Percentiles rank a stretch among this genome's conserved stretches.
phyloP scores from a whole-genome alignment of 1,140 invertebrate species.

The Helicorthomorpha holstii region DNA sequence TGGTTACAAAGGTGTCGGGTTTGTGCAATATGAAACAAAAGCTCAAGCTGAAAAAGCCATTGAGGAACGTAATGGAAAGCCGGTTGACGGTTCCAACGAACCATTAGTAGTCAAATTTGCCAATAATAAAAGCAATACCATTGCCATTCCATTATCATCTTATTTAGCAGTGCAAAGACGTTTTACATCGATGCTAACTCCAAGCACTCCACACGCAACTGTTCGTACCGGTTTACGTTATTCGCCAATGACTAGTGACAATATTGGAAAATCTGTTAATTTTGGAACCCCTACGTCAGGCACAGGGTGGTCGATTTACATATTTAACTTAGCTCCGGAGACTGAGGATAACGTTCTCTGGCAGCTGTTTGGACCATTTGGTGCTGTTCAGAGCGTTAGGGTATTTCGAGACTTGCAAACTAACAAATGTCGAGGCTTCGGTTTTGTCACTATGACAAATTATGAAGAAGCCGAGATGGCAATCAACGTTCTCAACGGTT shows the following conservation, averaged over 20 bases:
- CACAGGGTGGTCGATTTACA: slow-evolving; percentile 95
- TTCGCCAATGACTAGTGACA: slow-evolving; percentile 81
- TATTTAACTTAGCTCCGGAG: slow-evolving; percentile 95
- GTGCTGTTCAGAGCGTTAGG: slow-evolving; percentile 95
- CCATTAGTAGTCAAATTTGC: too few species aligned
- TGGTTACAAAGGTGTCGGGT: too few species aligned
- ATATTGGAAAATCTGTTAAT: slow-evolving; percentile 69
- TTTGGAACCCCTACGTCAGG: slow-evolving; percentile 45
- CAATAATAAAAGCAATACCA: too few species aligned
- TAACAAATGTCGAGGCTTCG: slow-evolving; percentile 98
- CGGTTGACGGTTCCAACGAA: too few species aligned
- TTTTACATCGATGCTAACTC: too few species aligned
- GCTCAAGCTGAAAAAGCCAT: too few species aligned
- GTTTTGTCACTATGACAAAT: slow-evolving; percentile 99
- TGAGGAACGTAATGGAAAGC: too few species aligned
- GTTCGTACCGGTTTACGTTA: too few species aligned
- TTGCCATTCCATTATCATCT: too few species aligned
- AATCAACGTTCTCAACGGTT: slow-evolving; percentile 94
- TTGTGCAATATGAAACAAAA: too few species aligned
- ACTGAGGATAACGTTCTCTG: slow-evolving; percentile 96
- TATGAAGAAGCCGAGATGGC: slow-evolving; percentile 96
- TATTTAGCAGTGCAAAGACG: too few species aligned
- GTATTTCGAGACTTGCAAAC: slow-evolving; percentile 93
- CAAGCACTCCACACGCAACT: too few species aligned
- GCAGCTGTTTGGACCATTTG: slow-evolving; percentile 98